Conservation (phyloP, 2,113 vertebrate species). For the Pomatorhinus ruficollis region DNA sequence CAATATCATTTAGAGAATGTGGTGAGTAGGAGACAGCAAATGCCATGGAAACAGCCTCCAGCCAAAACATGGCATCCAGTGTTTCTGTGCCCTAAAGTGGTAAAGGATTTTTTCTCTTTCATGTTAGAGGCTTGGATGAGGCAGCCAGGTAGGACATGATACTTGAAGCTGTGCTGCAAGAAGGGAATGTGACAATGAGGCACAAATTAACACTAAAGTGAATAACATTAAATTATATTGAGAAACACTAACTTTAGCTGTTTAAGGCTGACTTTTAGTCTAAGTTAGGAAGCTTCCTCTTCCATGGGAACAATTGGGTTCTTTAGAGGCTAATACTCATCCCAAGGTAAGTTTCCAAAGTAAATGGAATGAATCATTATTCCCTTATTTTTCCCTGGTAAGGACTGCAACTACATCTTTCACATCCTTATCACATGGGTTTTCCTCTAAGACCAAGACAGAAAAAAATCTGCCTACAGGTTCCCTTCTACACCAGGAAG, state of each 20-base stretch:
- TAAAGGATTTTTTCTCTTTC: neutral
- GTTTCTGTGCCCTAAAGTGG: neutral
- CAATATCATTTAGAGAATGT: neutral
- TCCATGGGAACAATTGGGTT: neutral
- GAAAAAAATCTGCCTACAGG: neutral
- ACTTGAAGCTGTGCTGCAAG: neutral
- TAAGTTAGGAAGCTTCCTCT: neutral
- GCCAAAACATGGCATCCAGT: neutral
- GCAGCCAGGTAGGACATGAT: neutral
- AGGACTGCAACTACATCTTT: neutral
- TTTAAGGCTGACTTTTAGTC: neutral
- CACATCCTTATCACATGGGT: neutral
- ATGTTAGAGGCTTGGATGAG: neutral
- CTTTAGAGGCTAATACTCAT: neutral
- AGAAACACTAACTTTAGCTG: neutral
- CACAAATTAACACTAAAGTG: conserved; percentile 1
- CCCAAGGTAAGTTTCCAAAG: neutral
- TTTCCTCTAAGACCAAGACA: neutral
- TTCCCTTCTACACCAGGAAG: neutral
- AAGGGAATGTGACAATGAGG: neutral
- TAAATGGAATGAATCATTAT: neutral
- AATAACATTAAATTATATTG: neutral
- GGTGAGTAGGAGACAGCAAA: neutral
- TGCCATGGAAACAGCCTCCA: neutral
- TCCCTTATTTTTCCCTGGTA: neutral